These are phyloP conservation scores for Luehdorfia chinensis DNA, from an alignment of 1,140 invertebrate genomes.

Conservation along the genomic window DNA sequence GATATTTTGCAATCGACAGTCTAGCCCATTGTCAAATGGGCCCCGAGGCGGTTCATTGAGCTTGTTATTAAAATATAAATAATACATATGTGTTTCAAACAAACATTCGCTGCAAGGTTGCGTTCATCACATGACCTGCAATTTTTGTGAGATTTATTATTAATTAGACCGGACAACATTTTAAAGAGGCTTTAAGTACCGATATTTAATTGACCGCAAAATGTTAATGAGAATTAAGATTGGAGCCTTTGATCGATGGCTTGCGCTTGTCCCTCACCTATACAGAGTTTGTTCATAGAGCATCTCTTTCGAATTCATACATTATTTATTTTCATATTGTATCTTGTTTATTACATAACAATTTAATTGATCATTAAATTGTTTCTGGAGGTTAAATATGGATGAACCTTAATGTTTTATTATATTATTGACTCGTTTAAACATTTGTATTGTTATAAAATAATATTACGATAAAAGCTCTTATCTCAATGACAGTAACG, in stretches of 20 bases:
- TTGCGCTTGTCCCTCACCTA: slow-evolving; percentile 31
- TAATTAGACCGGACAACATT: slow-evolving; percentile 33
- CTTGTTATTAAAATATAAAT: slow-evolving; percentile 23
- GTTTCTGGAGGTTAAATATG: too few relatives aligned
- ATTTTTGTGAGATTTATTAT: slow-evolving; percentile 23
- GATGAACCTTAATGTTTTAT: too few relatives aligned
- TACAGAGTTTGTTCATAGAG: too few relatives aligned
- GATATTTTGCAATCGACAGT: slow-evolving; percentile 15
- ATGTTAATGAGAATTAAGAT: slow-evolving; percentile 29
- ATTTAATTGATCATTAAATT: too few relatives aligned
- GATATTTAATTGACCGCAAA: slow-evolving; percentile 20
- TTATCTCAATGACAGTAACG: too few relatives aligned
- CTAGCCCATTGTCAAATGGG: slow-evolving; percentile 24
- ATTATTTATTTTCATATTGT: too few relatives aligned
- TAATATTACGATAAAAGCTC: too few relatives aligned
- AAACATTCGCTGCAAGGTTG: slow-evolving; percentile 28
- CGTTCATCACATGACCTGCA: slow-evolving; percentile 15
- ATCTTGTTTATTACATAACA: too few relatives aligned
- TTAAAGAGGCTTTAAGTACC: too few relatives aligned
- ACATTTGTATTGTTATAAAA: too few relatives aligned
- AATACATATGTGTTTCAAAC: slow-evolving; percentile 19
- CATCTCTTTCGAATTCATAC: too few relatives aligned
- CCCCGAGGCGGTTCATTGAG: slow-evolving; percentile 24
- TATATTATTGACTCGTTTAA: too few relatives aligned
- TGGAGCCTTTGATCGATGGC: slow-evolving; percentile 26